Percentiles rank a stretch among this genome's conserved stretches.
These are phyloP conservation scores for Mythimna lalbum DNA, from an alignment of 2,888 invertebrate genomes.

Conservation along the genomic window DNA sequence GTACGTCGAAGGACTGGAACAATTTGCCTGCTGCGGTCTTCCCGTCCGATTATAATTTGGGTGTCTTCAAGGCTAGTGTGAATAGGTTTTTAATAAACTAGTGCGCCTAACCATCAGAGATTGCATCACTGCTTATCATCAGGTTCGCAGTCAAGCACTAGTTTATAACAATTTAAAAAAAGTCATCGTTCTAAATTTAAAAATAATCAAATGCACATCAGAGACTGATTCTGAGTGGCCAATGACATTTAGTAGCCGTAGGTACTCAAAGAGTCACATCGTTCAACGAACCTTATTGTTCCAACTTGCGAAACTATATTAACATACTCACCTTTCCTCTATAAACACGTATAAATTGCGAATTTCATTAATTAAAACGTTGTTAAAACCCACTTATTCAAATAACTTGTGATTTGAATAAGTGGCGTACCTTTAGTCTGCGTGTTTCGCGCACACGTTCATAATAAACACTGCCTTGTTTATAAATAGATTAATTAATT, in stretches of 20 bases:
- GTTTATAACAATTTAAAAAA: too few species aligned
- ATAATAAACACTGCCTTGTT: slow-evolving; percentile 29
- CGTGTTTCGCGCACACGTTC: slow-evolving; percentile 45
- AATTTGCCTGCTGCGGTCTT: too few species aligned
- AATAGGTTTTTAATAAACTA: too few species aligned
- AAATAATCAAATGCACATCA: slow-evolving; percentile 26
- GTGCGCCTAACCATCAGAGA: too few species aligned
- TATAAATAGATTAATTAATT: slow-evolving; percentile 40
- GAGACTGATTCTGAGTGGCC: slow-evolving; percentile 33
- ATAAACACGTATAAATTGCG: slow-evolving; percentile 63
- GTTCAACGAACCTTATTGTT: slow-evolving; percentile 85
- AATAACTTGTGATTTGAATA: slow-evolving; percentile 52
- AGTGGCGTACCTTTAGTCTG: slow-evolving; percentile 39
- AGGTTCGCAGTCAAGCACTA: too few species aligned
- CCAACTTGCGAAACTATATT: slow-evolving; percentile 81
- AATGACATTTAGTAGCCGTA: slow-evolving; percentile 61
- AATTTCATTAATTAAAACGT: slow-evolving; percentile 61
- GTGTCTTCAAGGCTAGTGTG: too few species aligned
- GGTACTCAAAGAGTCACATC: slow-evolving; percentile 66
- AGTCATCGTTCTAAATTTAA: slow-evolving; percentile 1
- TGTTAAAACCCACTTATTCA: slow-evolving; percentile 53
- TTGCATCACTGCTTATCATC: too few species aligned
- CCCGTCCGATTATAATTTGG: too few species aligned
- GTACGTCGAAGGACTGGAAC: too few species aligned
- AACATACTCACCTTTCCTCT: slow-evolving; percentile 69